phyloP scores from a whole-genome alignment of 2,113 vertebrate genomes.

The Craseonycteris thonglongyai region DNA sequence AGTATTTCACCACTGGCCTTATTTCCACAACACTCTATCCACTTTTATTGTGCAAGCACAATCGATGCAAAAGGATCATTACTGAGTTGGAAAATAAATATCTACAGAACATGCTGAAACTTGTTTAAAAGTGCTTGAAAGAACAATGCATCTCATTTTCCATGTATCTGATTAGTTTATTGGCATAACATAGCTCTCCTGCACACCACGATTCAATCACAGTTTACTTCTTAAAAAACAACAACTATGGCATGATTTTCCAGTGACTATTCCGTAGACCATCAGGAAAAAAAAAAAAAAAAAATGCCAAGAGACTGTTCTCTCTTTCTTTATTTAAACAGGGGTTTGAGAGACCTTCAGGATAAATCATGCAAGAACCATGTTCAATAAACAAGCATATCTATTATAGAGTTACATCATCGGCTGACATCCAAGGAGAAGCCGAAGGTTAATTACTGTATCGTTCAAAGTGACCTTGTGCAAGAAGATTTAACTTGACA shows the following conservation, averaged over 20 bases:
- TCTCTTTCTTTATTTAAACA: not conserved
- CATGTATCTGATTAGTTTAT: not conserved
- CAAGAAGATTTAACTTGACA: constrained; percentile 74
- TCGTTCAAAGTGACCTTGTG: constrained; percentile 66
- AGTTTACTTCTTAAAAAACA: not conserved
- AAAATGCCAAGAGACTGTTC: not conserved
- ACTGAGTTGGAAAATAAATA: not conserved
- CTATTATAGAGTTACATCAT: not conserved
- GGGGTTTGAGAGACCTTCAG: not conserved
- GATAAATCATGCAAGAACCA: not conserved
- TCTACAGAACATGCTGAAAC: not conserved
- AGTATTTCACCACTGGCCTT: not conserved
- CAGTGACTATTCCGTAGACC: not conserved
- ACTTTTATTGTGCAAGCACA: constrained; percentile 12
- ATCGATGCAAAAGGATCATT: not conserved
- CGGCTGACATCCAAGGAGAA: constrained; percentile 55
- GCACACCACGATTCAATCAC: not conserved
- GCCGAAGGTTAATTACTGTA: constrained; percentile 78
- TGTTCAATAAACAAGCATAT: constrained; percentile 48
- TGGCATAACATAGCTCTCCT: not conserved
- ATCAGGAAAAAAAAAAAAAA: not conserved
- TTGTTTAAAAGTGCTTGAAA: constrained; percentile 11
- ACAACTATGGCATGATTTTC: not conserved
- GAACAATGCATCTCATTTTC: not conserved
- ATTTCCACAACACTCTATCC: not conserved